Conservation (phyloP, 2,797 vertebrate species). For the Typhlichthys subterraneus region DNA sequence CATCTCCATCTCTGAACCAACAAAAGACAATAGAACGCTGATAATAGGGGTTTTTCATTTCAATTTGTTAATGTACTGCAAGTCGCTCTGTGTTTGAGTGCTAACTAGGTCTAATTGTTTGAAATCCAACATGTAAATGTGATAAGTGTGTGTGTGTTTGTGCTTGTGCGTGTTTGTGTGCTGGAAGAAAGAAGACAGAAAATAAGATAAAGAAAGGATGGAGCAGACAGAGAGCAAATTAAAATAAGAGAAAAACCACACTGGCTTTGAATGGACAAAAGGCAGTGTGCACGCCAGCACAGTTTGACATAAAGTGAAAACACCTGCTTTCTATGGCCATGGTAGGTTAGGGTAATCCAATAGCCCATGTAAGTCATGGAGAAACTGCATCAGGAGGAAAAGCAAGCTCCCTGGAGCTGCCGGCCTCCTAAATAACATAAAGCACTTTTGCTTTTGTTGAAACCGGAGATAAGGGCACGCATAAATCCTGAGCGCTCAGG, state of each 20-base stretch:
- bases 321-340: conserved; percentile 47
- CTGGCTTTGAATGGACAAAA: conserved; percentile 11
- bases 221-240: not conserved
- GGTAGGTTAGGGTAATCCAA: conserved; percentile 42
- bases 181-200: no score
- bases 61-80: not conserved
- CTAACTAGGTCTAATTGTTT: not conserved
- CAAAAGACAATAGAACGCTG: conserved; percentile 12
- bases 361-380: conserved; percentile 49
- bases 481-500: conserved; percentile 42
- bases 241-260: not conserved
- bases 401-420: conserved; percentile 31
- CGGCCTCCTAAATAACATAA: conserved; percentile 43
- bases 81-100: not conserved
- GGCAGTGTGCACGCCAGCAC: not conserved
- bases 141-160: not conserved
- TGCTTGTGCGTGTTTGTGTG: conserved; percentile 1
- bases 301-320: conserved; percentile 53
- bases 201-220: conserved; percentile 2
- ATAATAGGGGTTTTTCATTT: conserved; percentile 17
- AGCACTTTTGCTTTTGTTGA: conserved; percentile 49
- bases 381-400: conserved; percentile 46
- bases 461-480: conserved; percentile 42
- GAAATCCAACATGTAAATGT: not conserved
- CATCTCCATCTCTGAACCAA: conserved; percentile 32